Base-by-base conservation (phyloP, 2,797 vertebrate species). In the Crypturellus tataupa region DNA sequence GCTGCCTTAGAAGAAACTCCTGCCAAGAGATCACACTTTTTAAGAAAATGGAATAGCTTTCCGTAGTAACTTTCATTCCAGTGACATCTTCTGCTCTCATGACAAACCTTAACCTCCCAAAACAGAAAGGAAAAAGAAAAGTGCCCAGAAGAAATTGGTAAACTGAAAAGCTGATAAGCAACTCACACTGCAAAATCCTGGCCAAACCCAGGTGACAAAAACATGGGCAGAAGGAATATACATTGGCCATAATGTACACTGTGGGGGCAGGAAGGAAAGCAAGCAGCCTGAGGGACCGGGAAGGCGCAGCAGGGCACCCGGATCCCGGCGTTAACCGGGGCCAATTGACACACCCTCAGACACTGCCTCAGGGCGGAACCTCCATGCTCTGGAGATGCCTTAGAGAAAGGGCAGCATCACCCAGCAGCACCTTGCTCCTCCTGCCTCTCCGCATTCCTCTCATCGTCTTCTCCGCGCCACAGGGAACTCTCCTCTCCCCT, bases 1-100 rank as follows among this genome's bases (percentile, higher is more conserved):
- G 84, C 60, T 92, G 90, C 31, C 84, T 93, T 80, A 77, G 79
- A 95, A 95, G 80, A 90, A 95, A 85, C 40, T 91, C 86, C 84
- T 91, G 86, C 75, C 88, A 90, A 85, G 44, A 80, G 20, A 87
- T 8, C 47, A 37, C 33, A 71, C 47, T 91, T 94, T 64, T 91
- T 42, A 87, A 87, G 84, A 90, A 95, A 95, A 94, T 64, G 80
- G 49, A 77, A 63, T 77, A 85, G 71, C 58, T 91, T 91, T 40
- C 60, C 60, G 53, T 42, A 82, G 47, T 77, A 93, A 85, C 71
- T 93, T 73, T 77, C 44, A 80, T 56, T 90, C 73, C 70, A 49
- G 46, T 67, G 65, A 79, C 46, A 37, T 40, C 73, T 60, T 78
- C 89, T 56, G 80, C 64, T 85, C 71, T 94, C 68, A 85, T 53